Conservation (phyloP, 2,888 invertebrate genomes). For the Stenichneumon culpator region DNA sequence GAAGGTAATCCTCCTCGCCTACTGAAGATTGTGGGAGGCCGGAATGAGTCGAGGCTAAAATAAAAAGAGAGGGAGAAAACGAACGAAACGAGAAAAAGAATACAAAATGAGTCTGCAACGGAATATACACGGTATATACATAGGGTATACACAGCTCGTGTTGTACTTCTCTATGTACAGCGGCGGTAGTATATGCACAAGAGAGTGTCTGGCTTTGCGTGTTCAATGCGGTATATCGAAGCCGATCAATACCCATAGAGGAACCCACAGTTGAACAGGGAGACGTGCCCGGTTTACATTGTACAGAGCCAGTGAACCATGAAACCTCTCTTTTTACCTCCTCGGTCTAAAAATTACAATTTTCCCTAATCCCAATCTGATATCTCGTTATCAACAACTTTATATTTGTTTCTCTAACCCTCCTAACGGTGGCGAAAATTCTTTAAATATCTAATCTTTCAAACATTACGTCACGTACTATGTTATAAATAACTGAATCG, state of each 20-base stretch:
- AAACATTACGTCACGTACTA: neutral
- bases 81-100: slow-evolving; percentile 59
- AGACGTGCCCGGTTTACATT: slow-evolving; percentile 43
- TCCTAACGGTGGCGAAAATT: neutral
- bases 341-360: slow-evolving; percentile 8
- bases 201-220: slow-evolving; percentile 68
- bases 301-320: slow-evolving; percentile 25
- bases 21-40: slow-evolving; percentile 82
- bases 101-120: slow-evolving; percentile 57
- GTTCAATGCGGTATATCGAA: slow-evolving; percentile 71
- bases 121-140: slow-evolving; percentile 27
- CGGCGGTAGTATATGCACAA: slow-evolving; percentile 57
- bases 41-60: slow-evolving; percentile 76
- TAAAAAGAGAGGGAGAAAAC: slow-evolving; percentile 38
- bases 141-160: slow-evolving; percentile 20
- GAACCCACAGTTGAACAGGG: slow-evolving; percentile 56
- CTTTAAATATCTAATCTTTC: neutral
- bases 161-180: slow-evolving; percentile 26
- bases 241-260: slow-evolving; percentile 77
- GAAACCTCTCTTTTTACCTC: slow-evolving; percentile 43
- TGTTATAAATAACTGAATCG: neutral
- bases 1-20: slow-evolving; percentile 82
- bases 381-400: neutral
- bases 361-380: neutral
- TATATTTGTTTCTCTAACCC: neutral